Percentiles rank a stretch among this genome's conserved stretches.
These are phyloP conservation scores for Stegophylla sp. DNA, from an alignment of 2,888 invertebrate species.

Conservation along the genomic window DNA sequence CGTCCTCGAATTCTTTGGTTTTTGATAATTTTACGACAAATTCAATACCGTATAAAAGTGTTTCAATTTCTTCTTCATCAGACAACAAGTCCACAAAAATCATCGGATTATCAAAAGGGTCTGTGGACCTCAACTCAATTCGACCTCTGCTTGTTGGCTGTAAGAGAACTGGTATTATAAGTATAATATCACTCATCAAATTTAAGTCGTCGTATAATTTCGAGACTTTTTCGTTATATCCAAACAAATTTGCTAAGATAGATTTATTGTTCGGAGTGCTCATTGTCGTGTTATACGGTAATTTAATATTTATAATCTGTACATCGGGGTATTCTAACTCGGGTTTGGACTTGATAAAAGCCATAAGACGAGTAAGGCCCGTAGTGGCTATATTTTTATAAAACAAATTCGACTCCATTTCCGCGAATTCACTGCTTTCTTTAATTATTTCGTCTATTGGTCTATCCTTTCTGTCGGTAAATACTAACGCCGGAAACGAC, in stretches of 20 bases:
- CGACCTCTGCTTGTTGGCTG: constrained; percentile 64
- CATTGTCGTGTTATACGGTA: constrained; percentile 15
- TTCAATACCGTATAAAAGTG: constrained; percentile 60
- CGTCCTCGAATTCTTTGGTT: constrained; percentile 3
- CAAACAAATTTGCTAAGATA: constrained; percentile 22
- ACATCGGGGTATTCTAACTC: constrained; percentile 11
- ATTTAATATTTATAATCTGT: constrained; percentile 14
- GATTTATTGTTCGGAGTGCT: constrained; percentile 54
- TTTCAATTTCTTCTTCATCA: constrained; percentile 10
- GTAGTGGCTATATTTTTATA: background rate
- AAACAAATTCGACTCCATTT: background rate
- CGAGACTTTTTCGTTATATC: constrained; percentile 48
- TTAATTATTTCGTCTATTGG: background rate
- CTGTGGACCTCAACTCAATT: background rate
- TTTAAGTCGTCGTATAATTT: constrained; percentile 55
- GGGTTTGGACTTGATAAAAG: constrained; percentile 23
- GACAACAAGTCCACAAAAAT: constrained; percentile 20
- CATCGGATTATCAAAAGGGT: constrained; percentile 1
- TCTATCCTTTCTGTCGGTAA: constrained; percentile 60
- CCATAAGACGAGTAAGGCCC: background rate
- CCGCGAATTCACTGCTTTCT: background rate
- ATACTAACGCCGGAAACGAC: constrained; percentile 63
- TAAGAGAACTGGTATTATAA: constrained; percentile 65
- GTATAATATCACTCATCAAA: constrained; percentile 57
- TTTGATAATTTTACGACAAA: constrained; percentile 61